A percentile compares a stretch with the other conserved stretches of the same genome.
Evolutionary conservation across 1,140 invertebrate species (phyloP).

Genomic region (Pseudobourletiella spinata): DNA sequence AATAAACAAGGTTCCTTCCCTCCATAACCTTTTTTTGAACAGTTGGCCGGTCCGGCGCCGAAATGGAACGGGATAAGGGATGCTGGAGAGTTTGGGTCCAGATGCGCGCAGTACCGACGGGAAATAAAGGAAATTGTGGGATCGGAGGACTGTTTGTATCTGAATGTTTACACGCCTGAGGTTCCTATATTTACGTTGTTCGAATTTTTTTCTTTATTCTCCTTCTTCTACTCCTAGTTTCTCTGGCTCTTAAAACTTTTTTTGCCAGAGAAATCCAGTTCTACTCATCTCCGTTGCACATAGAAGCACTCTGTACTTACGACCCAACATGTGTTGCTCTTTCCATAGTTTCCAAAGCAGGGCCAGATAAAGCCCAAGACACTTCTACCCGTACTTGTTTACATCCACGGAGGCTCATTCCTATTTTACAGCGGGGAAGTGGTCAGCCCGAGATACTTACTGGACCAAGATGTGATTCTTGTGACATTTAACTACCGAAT

Average conservation of each 20-base stretch:
- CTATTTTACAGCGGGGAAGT: slow-evolving; percentile 13
- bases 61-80: slow-evolving; percentile 24
- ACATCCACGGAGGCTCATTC: slow-evolving; percentile 16
- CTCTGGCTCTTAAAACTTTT: too few relatives aligned
- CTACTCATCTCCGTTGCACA: too few relatives aligned
- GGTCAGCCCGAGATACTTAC: slow-evolving; percentile 9
- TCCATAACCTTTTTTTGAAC: neutral
- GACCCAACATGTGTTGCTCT: neutral
- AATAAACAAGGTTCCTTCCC: too few relatives aligned
- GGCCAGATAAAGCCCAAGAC: neutral
- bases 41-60: slow-evolving; percentile 12
- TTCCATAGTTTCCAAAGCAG: neutral
- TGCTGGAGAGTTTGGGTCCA: slow-evolving; percentile 15
- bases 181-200: too few relatives aligned
- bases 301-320: too few relatives aligned
- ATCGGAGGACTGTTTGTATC: slow-evolving; percentile 15
- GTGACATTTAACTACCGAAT: slow-evolving; percentile 9
- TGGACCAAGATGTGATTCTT: slow-evolving; percentile 11
- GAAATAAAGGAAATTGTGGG: slow-evolving; percentile 14
- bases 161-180: slow-evolving; percentile 17
- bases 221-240: too few relatives aligned
- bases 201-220: too few relatives aligned
- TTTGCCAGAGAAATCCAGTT: too few relatives aligned
- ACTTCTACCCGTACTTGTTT: slow-evolving; percentile 8
- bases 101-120: slow-evolving; percentile 15